Conservation (phyloP, 1,140 invertebrate species). For the Drosophila dunni region DNA sequence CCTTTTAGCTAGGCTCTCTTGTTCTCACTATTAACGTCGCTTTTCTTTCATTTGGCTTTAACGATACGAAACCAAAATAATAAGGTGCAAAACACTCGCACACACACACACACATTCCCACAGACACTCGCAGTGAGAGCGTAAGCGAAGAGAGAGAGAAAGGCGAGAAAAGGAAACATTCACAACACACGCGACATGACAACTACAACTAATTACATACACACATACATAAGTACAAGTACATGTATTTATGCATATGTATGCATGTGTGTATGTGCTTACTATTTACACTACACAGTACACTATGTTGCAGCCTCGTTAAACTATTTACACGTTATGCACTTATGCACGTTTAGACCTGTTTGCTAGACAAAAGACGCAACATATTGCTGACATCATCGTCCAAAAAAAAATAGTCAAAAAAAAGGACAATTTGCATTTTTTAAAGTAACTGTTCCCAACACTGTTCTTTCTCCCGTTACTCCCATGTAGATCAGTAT, state of each 20-base stretch:
- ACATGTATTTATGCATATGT: neutral
- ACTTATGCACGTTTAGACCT: slow-evolving; percentile 7
- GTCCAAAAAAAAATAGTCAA: neutral
- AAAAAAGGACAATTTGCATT: no score
- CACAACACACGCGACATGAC: slow-evolving; percentile 17
- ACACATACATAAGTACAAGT: slow-evolving; percentile 1
- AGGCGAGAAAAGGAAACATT: neutral
- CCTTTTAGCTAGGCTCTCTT: slow-evolving; percentile 9
- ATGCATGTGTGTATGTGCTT: no score
- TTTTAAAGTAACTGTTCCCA: no score
- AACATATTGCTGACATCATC: slow-evolving; percentile 49
- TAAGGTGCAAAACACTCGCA: slow-evolving; percentile 29
- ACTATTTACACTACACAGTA: neutral
- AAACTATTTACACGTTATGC: slow-evolving; percentile 4
- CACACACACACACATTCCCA: neutral
- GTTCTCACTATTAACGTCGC: slow-evolving; percentile 42
- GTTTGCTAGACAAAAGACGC: slow-evolving; percentile 6
- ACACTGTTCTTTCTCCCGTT: no score
- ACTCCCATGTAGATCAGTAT: neutral
- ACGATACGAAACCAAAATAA: slow-evolving; percentile 42
- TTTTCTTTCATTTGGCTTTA: slow-evolving; percentile 52
- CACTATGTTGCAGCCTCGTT: neutral
- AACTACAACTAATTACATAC: slow-evolving; percentile 20
- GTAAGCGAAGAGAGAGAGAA: neutral
- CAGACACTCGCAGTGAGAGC: neutral